Evolutionary conservation across 2,113 vertebrate species (phyloP).

Genomic region (Petaurus breviceps): DNA sequence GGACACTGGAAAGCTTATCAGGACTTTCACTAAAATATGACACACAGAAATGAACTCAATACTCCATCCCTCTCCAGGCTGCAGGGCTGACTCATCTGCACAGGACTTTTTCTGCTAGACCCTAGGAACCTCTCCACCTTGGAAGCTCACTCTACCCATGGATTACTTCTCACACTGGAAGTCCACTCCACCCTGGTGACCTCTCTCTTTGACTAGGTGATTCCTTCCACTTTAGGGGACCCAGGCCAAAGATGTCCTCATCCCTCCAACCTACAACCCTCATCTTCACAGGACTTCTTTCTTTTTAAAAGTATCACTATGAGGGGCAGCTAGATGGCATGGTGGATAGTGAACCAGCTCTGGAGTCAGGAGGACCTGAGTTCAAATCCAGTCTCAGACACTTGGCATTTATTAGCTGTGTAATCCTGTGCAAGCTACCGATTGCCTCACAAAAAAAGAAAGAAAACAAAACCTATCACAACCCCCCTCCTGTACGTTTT

Average conservation of each 20-base stretch:
- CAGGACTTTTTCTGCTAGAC: background rate
- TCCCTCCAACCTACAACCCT: background rate
- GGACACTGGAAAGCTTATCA: background rate
- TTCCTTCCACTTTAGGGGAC: background rate
- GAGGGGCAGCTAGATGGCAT: no score
- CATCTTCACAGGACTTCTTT: background rate
- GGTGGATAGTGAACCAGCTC: no score
- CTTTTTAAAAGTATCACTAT: background rate
- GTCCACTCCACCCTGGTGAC: background rate
- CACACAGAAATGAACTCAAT: background rate
- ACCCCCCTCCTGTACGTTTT: background rate
- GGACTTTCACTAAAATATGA: background rate
- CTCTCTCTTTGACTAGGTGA: background rate
- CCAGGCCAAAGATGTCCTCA: background rate
- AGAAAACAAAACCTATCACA: no score
- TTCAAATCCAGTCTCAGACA: no score
- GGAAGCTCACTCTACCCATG: background rate
- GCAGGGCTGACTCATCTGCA: background rate
- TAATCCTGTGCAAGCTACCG: no score
- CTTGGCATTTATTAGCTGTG: no score
- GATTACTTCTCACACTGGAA: background rate
- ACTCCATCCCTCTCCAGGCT: background rate
- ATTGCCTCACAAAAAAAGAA: no score
- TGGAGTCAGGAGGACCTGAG: no score
- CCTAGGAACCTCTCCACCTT: background rate